Evolutionary conservation across 2,113 vertebrate genomes (phyloP).

Genomic region (Erythrolamprus reginae): DNA sequence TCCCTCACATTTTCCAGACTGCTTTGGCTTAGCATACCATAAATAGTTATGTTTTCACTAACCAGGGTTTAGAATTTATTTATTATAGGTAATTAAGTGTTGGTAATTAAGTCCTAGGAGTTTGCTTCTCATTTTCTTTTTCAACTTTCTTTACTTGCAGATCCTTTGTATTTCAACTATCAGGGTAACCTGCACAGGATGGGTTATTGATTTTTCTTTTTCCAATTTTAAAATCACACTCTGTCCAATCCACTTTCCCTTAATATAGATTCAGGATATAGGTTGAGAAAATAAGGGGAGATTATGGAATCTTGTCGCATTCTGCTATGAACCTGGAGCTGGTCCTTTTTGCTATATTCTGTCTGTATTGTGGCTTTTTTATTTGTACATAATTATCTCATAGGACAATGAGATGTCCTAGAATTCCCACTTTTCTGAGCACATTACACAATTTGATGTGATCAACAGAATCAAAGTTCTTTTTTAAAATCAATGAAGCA

Average conservation of each 20-base stretch:
- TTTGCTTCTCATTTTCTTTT: not conserved
- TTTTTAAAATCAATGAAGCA: not conserved
- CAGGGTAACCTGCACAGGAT: not conserved
- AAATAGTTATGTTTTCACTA: not conserved
- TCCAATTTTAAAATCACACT: not conserved
- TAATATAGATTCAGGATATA: not conserved
- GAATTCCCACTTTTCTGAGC: too few relatives aligned
- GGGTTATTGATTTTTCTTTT: not conserved
- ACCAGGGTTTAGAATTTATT: not conserved
- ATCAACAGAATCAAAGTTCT: not conserved
- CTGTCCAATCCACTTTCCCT: not conserved
- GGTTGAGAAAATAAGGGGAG: not conserved
- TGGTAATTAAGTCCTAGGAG: not conserved
- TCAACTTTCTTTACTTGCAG: not conserved
- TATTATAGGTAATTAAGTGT: too few relatives aligned
- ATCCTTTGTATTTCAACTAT: not conserved
- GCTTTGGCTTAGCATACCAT: not conserved
- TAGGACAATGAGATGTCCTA: not conserved
- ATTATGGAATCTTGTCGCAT: not conserved
- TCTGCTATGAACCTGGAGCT: not conserved
- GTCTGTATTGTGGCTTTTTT: not conserved
- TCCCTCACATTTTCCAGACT: not conserved
- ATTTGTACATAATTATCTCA: not conserved
- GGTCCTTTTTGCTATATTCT: not conserved
- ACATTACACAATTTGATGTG: not conserved